Evolutionary conservation across 2,888 invertebrate genomes (phyloP), one percentile per base, ranked within the genome.

Genomic region (Imbricaverruca yamaguchii): DNA sequence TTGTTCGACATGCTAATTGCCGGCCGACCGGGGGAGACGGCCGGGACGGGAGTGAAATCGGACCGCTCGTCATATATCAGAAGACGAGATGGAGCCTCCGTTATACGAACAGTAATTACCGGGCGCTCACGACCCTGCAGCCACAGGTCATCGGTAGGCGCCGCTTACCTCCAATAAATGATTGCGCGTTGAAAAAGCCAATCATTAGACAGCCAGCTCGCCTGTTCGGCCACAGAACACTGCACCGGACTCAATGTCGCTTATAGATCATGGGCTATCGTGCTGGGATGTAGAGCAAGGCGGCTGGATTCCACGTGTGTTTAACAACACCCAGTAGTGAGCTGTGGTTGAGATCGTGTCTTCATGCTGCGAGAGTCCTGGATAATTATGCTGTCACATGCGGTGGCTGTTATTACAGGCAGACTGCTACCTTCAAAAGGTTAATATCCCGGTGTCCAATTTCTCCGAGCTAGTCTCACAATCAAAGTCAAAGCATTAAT

Each of bases 141-240:
- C 89, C 89, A 85, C 88, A 90, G 2, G 90, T 89, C 85, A 89
- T 90, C 1, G 89, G 89, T 57, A 88, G 87, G 83, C 87, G 55
- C 15, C 55, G 74, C 55, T 74, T 74, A 74, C 55, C 74, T 74
- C 21, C 21, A 9, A 74, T 11, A 53, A 74, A 74, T 55, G 74
- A 55, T 74, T 53, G 55, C 25, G 12, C 25, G 25, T 12, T n/a
- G 7, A 25, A 25, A 67, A 67, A 67, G 25, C n/a, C n/a, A n/a
- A n/a, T n/a, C n/a, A n/a, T n/a, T n/a, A n/a, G 23, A 67, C 67
- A 15, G 67, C 67, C 23, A 13, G 2, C 67, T 8, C 8, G 12
- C 67, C 13, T 13, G 23, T n/a, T 67, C 23, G 67, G 15, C 67
- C n/a, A 67, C 25, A 67, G 25, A 25, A 67, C 25, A 67, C 39